Conservation (phyloP, 2,113 vertebrate genomes). For the Microcebus tavaratra region DNA sequence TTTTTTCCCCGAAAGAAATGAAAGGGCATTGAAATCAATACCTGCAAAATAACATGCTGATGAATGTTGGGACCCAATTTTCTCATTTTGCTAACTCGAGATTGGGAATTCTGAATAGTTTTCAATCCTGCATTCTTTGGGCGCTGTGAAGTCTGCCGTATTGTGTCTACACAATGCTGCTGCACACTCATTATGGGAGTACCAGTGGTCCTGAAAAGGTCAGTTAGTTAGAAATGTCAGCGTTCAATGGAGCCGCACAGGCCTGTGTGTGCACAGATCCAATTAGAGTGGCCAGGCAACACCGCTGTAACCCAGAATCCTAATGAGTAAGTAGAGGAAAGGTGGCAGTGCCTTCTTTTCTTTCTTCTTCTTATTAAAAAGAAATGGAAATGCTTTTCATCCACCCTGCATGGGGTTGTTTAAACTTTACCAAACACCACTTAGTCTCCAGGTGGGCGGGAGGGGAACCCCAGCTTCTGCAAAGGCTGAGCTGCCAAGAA, state of each 20-base stretch:
- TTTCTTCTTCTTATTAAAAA: slow-evolving; percentile 80
- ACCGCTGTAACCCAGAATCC: slow-evolving; percentile 84
- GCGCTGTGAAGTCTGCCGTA: slow-evolving; percentile 87
- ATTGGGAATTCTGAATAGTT: slow-evolving; percentile 90
- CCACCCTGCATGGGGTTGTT: slow-evolving; percentile 72
- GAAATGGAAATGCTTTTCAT: slow-evolving; percentile 82
- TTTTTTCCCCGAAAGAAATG: slow-evolving; percentile 93
- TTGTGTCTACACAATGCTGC: slow-evolving; percentile 94
- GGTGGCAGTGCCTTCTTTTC: slow-evolving; percentile 45
- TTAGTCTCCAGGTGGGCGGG: slow-evolving; percentile 70
- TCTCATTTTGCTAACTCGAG: slow-evolving; percentile 91
- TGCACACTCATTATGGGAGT: slow-evolving; percentile 98
- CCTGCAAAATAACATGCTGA: slow-evolving; percentile 94
- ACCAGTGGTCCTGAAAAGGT: slow-evolving; percentile 96
- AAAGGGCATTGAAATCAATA: slow-evolving; percentile 99
- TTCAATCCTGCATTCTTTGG: slow-evolving; percentile 87
- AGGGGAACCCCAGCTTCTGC: slow-evolving; percentile 17
- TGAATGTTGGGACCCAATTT: slow-evolving; percentile 96
- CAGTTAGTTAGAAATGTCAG: slow-evolving; percentile 99
- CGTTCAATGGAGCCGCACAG: slow-evolving; percentile 94
- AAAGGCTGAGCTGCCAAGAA: background rate
- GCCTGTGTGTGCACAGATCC: slow-evolving; percentile 92
- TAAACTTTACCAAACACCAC: slow-evolving; percentile 80
- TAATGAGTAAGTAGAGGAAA: slow-evolving; percentile 82
- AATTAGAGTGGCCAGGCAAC: slow-evolving; percentile 95